Evolutionary conservation across 1,140 invertebrate genomes (phyloP).

Genomic region (Drosophila arizonae): DNA sequence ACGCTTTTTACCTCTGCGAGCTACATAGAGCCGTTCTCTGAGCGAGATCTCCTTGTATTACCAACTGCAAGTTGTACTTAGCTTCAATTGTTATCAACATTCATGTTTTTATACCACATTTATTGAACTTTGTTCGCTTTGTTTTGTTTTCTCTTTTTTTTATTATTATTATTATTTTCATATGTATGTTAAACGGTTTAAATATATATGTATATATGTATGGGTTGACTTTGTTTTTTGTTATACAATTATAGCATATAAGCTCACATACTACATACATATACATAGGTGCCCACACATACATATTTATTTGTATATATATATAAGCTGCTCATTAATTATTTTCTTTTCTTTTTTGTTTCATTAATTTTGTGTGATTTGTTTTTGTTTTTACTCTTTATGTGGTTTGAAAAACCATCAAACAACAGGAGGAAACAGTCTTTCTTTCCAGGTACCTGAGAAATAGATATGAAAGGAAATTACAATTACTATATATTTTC

Average conservation of each 20-base stretch:
- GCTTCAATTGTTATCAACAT: constrained; percentile 25
- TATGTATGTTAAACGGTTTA: constrained; percentile 61
- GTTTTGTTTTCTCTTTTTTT: not conserved
- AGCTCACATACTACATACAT: constrained; percentile 29
- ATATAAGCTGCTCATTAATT: constrained; percentile 34
- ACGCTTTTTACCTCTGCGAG: constrained; percentile 41
- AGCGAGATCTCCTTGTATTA: constrained; percentile 4
- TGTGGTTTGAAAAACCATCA: constrained; percentile 82
- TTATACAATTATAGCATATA: constrained; percentile 37
- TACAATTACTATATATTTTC: not conserved
- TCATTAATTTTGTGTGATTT: constrained; percentile 26
- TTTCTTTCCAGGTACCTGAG: constrained; percentile 83
- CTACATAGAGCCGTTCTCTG: constrained; percentile 12
- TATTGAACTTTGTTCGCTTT: constrained; percentile 65
- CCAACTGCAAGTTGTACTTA: constrained; percentile 25
- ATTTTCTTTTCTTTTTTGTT: constrained; percentile 19
- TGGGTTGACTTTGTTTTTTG: constrained; percentile 38
- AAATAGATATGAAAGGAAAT: constrained; percentile 1
- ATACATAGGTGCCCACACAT: constrained; percentile 20
- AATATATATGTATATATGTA: constrained; percentile 17
- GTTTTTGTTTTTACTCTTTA: constrained; percentile 53
- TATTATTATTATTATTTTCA: constrained; percentile 15
- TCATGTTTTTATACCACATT: constrained; percentile 28
- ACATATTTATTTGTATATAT: constrained; percentile 29
- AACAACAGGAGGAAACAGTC: constrained; percentile 83